Evolutionary conservation across 2,888 invertebrate genomes (phyloP).

Genomic region (Diogma glabrata): DNA sequence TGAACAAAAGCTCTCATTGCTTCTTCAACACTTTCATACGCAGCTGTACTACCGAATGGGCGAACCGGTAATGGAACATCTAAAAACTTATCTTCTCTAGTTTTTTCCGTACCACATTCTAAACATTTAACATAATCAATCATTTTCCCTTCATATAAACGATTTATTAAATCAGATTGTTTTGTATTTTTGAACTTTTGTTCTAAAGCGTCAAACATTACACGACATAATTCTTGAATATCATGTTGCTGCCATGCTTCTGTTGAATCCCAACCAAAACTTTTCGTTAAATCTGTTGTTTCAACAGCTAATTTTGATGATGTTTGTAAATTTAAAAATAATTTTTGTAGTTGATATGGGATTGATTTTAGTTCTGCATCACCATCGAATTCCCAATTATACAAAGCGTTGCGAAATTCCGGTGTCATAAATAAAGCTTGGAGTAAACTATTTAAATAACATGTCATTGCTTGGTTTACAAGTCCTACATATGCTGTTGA

Average conservation of each 20-base stretch:
- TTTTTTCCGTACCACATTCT: slow-evolving; percentile 72
- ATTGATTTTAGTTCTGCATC: slow-evolving; percentile 62
- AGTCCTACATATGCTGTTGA: slow-evolving; percentile 53
- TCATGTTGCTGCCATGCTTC: slow-evolving; percentile 91
- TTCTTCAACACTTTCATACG: slow-evolving; percentile 73
- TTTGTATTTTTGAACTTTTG: slow-evolving; percentile 71
- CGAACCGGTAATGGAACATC: slow-evolving; percentile 79
- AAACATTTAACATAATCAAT: slow-evolving; percentile 83
- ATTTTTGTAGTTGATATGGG: slow-evolving; percentile 73
- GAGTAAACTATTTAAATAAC: slow-evolving; percentile 77
- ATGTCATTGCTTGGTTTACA: slow-evolving; percentile 87
- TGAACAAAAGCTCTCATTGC: slow-evolving; percentile 68
- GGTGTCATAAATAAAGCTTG: slow-evolving; percentile 88
- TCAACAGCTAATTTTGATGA: slow-evolving; percentile 67
- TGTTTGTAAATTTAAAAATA: slow-evolving; percentile 76
- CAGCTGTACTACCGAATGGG: slow-evolving; percentile 63
- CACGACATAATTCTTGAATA: slow-evolving; percentile 78
- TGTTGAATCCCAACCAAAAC: slow-evolving; percentile 83
- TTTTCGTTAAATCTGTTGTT: slow-evolving; percentile 74
- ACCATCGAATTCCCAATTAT: slow-evolving; percentile 69
- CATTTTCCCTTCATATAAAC: slow-evolving; percentile 64
- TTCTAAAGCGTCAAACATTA: slow-evolving; percentile 84
- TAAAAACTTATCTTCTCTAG: slow-evolving; percentile 68
- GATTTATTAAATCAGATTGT: slow-evolving; percentile 69
- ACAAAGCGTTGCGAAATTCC: slow-evolving; percentile 79